phyloP scores from a whole-genome alignment of 2,888 invertebrate species.

The Alentia gelatinosa region DNA sequence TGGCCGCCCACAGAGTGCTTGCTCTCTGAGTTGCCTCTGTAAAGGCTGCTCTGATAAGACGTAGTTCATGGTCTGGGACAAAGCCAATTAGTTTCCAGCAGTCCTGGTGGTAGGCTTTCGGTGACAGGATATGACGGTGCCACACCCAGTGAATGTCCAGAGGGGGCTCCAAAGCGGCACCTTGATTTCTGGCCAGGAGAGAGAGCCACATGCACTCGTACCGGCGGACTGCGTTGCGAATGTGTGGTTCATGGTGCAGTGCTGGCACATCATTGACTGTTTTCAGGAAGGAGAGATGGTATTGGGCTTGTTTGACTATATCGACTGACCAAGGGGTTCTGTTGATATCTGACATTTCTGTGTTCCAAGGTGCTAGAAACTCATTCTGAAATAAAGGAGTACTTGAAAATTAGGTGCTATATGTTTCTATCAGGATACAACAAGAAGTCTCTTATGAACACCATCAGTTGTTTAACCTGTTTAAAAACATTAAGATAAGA shows the following conservation, averaged over 20 bases:
- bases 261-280: background rate
- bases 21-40: slow-evolving; percentile 72
- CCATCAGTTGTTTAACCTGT: too few species aligned
- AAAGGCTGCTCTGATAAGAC: too few species aligned
- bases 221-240: slow-evolving; percentile 63
- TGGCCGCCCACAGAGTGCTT: slow-evolving; percentile 71
- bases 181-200: slow-evolving; percentile 73
- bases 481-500: too few species aligned
- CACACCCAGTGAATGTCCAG: slow-evolving; percentile 82
- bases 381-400: too few species aligned
- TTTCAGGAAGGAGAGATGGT: slow-evolving; percentile 51
- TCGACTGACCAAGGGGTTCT: too few species aligned
- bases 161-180: slow-evolving; percentile 79
- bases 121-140: slow-evolving; percentile 80
- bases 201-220: slow-evolving; percentile 82
- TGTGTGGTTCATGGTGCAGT: background rate
- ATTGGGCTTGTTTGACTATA: background rate
- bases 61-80: slow-evolving; percentile 79
- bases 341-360: too few species aligned
- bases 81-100: slow-evolving; percentile 72
- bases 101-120: slow-evolving; percentile 74
- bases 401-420: too few species aligned
- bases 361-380: too few species aligned
- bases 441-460: too few species aligned
- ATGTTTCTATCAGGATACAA: too few species aligned